Evolutionary conservation across 2,113 vertebrate genomes (phyloP).

Genomic region (Bostrychus sinensis): DNA sequence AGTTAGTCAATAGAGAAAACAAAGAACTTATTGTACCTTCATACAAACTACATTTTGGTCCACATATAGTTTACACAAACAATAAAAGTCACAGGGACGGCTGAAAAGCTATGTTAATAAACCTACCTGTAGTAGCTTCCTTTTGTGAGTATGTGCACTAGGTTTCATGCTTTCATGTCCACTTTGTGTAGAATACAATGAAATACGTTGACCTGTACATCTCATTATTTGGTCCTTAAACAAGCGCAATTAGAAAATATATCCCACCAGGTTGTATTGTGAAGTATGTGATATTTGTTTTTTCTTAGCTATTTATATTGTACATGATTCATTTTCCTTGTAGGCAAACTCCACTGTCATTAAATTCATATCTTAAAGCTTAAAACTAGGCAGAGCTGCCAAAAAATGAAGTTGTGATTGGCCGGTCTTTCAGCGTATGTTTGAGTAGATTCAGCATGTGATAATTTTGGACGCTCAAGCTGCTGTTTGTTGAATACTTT

Average conservation of each 20-base stretch:
- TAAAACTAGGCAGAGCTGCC: conserved; percentile 48
- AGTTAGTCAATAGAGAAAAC: conserved; percentile 56
- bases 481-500: conserved; percentile 58
- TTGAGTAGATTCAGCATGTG: conserved; percentile 66
- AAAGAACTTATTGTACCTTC: conserved; percentile 18
- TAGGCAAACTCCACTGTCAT: conserved; percentile 48
- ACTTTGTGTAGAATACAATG: conserved; percentile 61
- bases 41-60: conserved; percentile 27
- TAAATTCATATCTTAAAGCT: conserved; percentile 40
- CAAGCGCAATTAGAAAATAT: conserved; percentile 60
- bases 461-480: conserved; percentile 54
- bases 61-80: conserved; percentile 13
- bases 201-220: conserved; percentile 58
- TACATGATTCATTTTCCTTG: conserved; percentile 55
- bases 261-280: conserved; percentile 61
- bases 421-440: conserved; percentile 51
- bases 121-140: conserved; percentile 63
- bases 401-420: conserved; percentile 41
- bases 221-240: conserved; percentile 51
- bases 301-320: conserved; percentile 78
- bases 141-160: conserved; percentile 64
- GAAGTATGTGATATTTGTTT: conserved; percentile 63
- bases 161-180: conserved; percentile 63
- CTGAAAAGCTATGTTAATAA: conserved; percentile 43
- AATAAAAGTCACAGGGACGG: conserved; percentile 1